Percentiles rank a stretch among this genome's conserved stretches.
phyloP scores from a whole-genome alignment of 2,113 vertebrate species.

The Rhagologus leucostigma region DNA sequence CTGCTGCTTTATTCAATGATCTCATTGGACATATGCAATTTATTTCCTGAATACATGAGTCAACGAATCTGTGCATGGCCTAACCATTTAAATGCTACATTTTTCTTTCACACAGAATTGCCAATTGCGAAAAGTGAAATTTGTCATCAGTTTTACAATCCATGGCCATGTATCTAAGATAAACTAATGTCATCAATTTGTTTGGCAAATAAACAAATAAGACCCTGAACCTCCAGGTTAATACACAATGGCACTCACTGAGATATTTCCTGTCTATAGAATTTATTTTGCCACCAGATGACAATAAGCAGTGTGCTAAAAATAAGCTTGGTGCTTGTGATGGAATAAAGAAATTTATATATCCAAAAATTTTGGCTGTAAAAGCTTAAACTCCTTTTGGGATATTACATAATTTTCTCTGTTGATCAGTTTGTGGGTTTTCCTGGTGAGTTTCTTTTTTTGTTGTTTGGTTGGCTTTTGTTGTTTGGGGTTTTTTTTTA shows the following conservation, averaged over 20 bases:
- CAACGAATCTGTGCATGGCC: not conserved
- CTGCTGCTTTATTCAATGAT: not conserved
- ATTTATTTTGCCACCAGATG: not conserved
- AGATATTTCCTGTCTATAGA: not conserved
- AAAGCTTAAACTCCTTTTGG: not conserved
- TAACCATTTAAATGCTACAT: not conserved
- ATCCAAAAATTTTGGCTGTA: not conserved
- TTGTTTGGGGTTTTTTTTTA: not conserved
- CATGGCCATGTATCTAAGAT: not conserved
- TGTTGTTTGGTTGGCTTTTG: not conserved
- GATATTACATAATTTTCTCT: not conserved
- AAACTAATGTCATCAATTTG: not conserved
- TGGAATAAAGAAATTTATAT: not conserved
- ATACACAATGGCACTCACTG: not conserved
- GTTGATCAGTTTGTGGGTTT: not conserved
- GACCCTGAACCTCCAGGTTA: not conserved
- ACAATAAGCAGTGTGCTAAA: not conserved
- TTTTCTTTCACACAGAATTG: not conserved
- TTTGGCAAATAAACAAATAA: not conserved
- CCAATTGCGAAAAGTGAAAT: not conserved
- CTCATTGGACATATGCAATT: not conserved
- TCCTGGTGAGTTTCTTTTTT: not conserved
- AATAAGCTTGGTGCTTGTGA: not conserved
- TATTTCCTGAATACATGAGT: not conserved
- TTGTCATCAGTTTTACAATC: not conserved